Evolutionary conservation across 2,113 vertebrate species (phyloP), one percentile per base, ranked within the genome.

Genomic region (Aldabrachelys gigantea): DNA sequence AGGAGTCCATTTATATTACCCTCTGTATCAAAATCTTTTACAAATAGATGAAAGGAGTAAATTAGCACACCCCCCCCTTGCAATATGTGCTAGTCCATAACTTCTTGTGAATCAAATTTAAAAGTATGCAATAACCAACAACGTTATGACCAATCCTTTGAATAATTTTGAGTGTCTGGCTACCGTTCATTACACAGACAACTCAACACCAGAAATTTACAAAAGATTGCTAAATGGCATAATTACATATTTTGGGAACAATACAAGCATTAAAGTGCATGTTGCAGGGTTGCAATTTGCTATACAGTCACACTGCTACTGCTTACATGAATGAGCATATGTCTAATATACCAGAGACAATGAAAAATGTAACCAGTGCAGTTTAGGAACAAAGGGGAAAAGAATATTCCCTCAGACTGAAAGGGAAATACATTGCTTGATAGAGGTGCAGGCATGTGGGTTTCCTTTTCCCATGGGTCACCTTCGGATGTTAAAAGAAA

Each of bases 351-450:
- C 52, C 49, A 53, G 49, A 95, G 79, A 97, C 95, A 95, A 87
- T 47, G 82, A 83, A 83, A 95, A 92, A 47, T 84, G 81, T 80
- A 88, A 50, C 81, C 41, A 49, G 27, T 31, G 10, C 82, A 81
- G 76, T 92, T 97, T 97, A 53, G 94, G 87, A 97, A 98, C 97
- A 98, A 98, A 97, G 96, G 90, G 96, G 90, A 93, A 90, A 92
- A 72, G 41, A 92, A 95, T 69, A 89, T 56, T 82, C 84, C 65
- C 89, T 90, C 53, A 62, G 80, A 41, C 49, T 1, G 1, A 92
- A 97, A 89, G 56, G 90, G 19, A 79, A 88, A 59, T 88, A 54
- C 24, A 69, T n/a, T 79, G 81, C 79, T 62, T n/a, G 49, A 50
- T 35, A 81, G 87, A 79, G 3, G 5, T 22, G 57, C 38, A 76